phyloP scores from a whole-genome alignment of 2,888 invertebrate genomes.

The Phymatocera aterrima region DNA sequence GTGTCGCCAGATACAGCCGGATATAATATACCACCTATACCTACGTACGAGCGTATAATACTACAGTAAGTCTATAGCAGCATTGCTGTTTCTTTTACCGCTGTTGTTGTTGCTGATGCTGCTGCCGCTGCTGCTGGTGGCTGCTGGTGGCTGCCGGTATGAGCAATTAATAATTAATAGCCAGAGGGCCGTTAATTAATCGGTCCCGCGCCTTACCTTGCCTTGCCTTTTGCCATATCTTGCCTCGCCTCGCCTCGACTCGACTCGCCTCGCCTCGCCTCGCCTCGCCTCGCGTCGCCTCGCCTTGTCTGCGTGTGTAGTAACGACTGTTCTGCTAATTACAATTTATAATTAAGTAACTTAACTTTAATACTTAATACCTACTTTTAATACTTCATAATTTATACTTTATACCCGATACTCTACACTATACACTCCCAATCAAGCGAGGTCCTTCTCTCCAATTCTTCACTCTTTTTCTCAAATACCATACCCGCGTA shows the following conservation, averaged over 20 bases:
- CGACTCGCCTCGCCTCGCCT: slow-evolving; percentile 19
- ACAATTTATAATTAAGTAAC: slow-evolving; percentile 73
- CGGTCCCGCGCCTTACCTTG: slow-evolving; percentile 34
- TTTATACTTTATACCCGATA: not conserved
- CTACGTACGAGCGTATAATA: not conserved
- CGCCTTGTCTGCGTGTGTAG: slow-evolving; percentile 56
- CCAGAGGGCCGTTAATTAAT: slow-evolving; percentile 55
- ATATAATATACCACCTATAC: slow-evolving; percentile 52
- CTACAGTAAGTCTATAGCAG: not conserved
- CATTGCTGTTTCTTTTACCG: not conserved
- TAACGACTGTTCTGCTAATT: slow-evolving; percentile 64
- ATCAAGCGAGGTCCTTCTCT: not conserved
- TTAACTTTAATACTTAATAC: slow-evolving; percentile 16
- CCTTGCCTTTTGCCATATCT: too few relatives aligned
- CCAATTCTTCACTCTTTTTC: not conserved
- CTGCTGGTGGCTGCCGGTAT: not conserved
- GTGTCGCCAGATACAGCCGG: slow-evolving; percentile 58
- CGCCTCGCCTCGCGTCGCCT: not conserved
- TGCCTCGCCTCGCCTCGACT: slow-evolving; percentile 43
- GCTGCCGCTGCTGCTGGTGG: not conserved
- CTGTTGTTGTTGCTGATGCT: not conserved
- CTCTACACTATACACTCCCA: too few relatives aligned
- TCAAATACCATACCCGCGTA: too few relatives aligned
- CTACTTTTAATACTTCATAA: too few relatives aligned
- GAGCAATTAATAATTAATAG: slow-evolving; percentile 71